phyloP scores from a whole-genome alignment of 2,113 vertebrate species.

The Prolemur simus region DNA sequence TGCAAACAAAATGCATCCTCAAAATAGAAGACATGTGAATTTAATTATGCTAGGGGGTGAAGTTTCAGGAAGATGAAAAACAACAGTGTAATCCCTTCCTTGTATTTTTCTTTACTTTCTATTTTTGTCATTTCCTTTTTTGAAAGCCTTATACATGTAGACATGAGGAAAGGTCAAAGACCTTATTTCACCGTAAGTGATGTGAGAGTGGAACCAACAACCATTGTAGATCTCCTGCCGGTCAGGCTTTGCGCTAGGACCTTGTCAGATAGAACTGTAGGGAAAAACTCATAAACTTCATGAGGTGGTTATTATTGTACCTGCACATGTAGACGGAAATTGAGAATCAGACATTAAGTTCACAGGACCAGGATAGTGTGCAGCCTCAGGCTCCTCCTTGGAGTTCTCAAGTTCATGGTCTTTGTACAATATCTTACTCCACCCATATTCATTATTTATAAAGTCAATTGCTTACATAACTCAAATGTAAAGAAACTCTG shows the following conservation, averaged over 20 bases:
- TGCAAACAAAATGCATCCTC: background rate
- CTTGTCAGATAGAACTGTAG: background rate
- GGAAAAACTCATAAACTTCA: background rate
- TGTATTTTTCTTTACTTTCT: background rate
- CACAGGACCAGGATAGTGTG: fast-evolving
- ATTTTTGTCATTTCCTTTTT: background rate
- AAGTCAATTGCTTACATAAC: background rate
- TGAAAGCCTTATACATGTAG: background rate
- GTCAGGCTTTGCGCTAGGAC: background rate
- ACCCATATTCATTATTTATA: background rate
- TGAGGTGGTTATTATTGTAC: too few species aligned
- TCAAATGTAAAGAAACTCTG: background rate
- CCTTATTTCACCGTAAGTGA: background rate
- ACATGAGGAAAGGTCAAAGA: background rate
- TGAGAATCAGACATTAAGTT: background rate
- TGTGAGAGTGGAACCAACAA: background rate
- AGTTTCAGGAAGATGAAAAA: background rate
- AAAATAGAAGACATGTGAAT: background rate
- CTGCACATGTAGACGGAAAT: background rate
- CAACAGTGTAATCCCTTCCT: fast-evolving
- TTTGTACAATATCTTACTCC: background rate
- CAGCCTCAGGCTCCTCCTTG: background rate
- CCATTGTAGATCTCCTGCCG: background rate
- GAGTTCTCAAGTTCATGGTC: background rate
- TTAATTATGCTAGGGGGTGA: background rate